Evolutionary conservation across 37 sponge, comb jelly and placozoan genomes (phyloP).

Genomic region (Aphrocallistes beatrix): DNA sequence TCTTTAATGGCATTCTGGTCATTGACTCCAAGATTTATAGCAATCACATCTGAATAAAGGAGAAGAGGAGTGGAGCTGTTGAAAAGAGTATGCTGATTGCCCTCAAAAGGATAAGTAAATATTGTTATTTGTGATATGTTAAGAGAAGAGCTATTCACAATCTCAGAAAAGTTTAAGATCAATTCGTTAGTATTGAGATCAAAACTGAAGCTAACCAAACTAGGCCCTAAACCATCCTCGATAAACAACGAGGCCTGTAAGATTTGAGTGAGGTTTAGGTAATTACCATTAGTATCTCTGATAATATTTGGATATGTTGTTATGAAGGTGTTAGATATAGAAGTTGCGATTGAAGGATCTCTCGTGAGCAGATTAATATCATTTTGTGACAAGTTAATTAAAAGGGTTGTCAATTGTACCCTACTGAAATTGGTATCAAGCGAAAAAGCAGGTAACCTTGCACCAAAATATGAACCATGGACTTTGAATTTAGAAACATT

Average conservation of each 20-base stretch:
- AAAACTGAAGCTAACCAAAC: not conserved
- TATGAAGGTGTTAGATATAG: conserved; percentile 28
- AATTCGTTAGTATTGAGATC: conserved; percentile 48
- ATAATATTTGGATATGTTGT: conserved; percentile 32
- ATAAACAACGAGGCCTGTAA: not conserved
- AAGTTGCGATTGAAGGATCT: conserved; percentile 35
- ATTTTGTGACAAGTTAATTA: conserved; percentile 30
- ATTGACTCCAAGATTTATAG: not conserved
- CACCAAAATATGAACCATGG: conserved; percentile 21
- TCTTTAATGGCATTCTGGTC: conserved; percentile 40
- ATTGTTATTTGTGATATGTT: conserved; percentile 48
- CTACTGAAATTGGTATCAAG: conserved; percentile 15
- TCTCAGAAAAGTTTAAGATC: conserved; percentile 57
- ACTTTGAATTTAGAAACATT: conserved; percentile 34
- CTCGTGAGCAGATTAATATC: conserved; percentile 68
- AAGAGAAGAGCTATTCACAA: conserved; percentile 56
- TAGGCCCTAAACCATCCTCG: not conserved
- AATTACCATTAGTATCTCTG: conserved; percentile 59
- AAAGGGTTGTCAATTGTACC: conserved; percentile 34
- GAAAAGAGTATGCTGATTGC: not conserved
- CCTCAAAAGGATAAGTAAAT: not conserved
- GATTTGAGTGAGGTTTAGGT: conserved; percentile 22
- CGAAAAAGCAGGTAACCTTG: conserved; percentile 24
- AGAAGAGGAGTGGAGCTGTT: not conserved
- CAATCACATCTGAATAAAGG: not conserved